These are phyloP conservation scores for Diuraphis noxia DNA, from an alignment of 1,140 invertebrate species.

Conservation along the genomic window DNA sequence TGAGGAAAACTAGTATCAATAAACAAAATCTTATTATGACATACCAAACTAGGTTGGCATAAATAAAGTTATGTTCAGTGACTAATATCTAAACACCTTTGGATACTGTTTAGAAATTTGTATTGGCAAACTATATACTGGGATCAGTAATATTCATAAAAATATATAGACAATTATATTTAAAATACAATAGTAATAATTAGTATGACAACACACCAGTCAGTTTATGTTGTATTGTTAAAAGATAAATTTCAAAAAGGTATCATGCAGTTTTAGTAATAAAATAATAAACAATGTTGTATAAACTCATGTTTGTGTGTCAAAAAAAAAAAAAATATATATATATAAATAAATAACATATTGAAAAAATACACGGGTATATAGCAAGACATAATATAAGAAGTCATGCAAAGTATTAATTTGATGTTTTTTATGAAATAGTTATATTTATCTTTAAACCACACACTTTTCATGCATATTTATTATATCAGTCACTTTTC, in stretches of 20 bases:
- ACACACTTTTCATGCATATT: conserved; percentile 25
- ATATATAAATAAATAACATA: not conserved
- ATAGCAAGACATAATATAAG: not conserved
- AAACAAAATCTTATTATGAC: not conserved
- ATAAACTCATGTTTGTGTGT: conserved; percentile 52
- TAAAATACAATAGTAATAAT: conserved; percentile 1
- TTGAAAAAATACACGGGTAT: not conserved
- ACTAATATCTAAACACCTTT: not conserved
- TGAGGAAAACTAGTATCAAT: not conserved
- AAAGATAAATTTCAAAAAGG: conserved; percentile 9
- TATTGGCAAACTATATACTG: not conserved
- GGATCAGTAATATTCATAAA: not conserved
- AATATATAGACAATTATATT: not conserved
- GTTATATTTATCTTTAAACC: not conserved
- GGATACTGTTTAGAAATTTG: not conserved
- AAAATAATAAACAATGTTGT: conserved; percentile 5
- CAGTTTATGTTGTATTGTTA: not conserved
- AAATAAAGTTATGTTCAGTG: not conserved
- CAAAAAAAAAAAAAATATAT: conserved; percentile 38
- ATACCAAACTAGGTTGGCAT: not conserved
- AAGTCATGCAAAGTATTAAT: conserved; percentile 29
- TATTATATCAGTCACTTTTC: conserved; percentile 13
- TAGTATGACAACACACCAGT: not conserved
- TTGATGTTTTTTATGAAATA: conserved; percentile 14
- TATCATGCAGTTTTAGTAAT: conserved; percentile 41